phyloP scores from a whole-genome alignment of 2,888 invertebrate genomes.

The Xylota sylvarum region DNA sequence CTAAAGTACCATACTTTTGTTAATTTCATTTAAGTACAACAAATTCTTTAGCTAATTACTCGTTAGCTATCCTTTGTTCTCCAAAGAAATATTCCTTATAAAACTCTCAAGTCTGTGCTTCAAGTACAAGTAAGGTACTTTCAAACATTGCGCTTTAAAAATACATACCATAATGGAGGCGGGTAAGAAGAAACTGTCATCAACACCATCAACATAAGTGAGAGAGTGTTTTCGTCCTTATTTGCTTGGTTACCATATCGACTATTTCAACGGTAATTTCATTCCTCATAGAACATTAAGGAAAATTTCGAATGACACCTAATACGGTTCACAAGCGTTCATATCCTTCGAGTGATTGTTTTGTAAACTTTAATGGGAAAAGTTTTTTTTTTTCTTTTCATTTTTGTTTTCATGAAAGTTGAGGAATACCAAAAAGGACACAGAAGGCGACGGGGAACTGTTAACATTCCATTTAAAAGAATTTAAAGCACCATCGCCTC shows the following conservation, averaged over 20 bases:
- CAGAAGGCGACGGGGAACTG: not conserved
- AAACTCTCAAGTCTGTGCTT: not conserved
- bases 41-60: slow-evolving; percentile 34
- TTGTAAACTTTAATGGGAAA: slow-evolving; percentile 80
- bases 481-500: slow-evolving; percentile 22
- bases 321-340: slow-evolving; percentile 21
- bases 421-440: not conserved
- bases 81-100: slow-evolving; percentile 12
- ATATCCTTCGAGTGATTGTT: slow-evolving; percentile 13
- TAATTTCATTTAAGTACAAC: slow-evolving; percentile 15
- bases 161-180: not conserved
- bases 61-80: slow-evolving; percentile 18
- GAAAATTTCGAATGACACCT: slow-evolving; percentile 25
- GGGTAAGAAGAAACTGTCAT: not conserved
- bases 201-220: slow-evolving; percentile 12
- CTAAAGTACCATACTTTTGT: not conserved
- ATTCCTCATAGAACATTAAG: slow-evolving; percentile 28
- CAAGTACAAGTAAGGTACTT: not conserved
- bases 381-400: slow-evolving; percentile 1
- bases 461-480: slow-evolving; percentile 26
- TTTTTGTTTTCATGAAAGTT: not conserved
- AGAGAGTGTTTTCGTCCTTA: not conserved
- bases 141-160: not conserved
- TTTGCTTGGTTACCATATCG: slow-evolving; percentile 47
- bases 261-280: slow-evolving; percentile 35